These are phyloP conservation scores for Leiothrix lutea DNA, from an alignment of 2,113 vertebrate species.

Conservation along the genomic window DNA sequence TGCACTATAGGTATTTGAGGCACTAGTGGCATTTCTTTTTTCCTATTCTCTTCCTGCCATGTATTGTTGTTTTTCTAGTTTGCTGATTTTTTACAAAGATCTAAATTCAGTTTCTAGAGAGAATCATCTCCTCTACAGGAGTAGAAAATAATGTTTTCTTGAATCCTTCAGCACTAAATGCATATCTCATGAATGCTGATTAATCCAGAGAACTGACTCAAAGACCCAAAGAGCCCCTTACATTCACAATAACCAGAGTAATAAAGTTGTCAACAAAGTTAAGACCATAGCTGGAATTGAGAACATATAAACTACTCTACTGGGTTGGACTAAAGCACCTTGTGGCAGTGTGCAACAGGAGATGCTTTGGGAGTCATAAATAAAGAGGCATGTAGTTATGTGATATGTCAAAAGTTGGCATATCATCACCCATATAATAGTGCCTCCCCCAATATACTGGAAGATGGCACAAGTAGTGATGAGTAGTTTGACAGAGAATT, in stretches of 20 bases:
- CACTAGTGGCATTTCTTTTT: neutral
- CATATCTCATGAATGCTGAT: neutral
- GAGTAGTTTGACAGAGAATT: neutral
- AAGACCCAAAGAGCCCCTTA: neutral
- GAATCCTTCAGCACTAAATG: neutral
- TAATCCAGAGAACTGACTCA: neutral
- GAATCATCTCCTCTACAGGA: rapidly evolving
- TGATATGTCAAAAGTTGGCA: neutral
- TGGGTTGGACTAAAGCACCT: neutral
- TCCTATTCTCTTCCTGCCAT: neutral
- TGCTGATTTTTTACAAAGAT: neutral
- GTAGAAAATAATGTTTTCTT: neutral
- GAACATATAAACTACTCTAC: neutral
- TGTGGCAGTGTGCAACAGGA: neutral
- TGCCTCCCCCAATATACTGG: neutral
- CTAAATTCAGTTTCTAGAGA: neutral
- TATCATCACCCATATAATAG: neutral
- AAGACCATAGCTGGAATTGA: neutral
- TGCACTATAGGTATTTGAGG: neutral
- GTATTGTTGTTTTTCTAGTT: neutral
- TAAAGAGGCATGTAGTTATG: neutral
- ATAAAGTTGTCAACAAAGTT: neutral
- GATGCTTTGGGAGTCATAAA: neutral
- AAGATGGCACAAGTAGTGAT: neutral
- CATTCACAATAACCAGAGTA: neutral